phyloP scores from a whole-genome alignment of 23 tunicate genomes.

The Botrylloides violaceus region DNA sequence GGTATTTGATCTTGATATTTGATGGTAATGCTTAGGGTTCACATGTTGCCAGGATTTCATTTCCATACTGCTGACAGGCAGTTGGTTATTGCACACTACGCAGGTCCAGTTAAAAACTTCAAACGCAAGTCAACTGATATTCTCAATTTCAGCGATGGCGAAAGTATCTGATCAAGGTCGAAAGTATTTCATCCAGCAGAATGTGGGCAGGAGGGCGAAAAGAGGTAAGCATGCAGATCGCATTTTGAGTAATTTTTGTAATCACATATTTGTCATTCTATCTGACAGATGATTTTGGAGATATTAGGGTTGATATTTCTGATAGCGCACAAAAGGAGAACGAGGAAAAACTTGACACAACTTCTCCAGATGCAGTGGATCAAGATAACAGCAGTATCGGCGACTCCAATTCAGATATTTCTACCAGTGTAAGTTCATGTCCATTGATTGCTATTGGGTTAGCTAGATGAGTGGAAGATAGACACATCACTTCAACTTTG shows the following conservation, averaged over 20 bases:
- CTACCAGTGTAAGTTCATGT: constrained; percentile 1
- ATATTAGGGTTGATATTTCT: not conserved
- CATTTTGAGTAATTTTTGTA: not conserved
- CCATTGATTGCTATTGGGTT: no score
- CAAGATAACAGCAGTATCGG: not conserved
- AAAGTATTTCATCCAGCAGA: constrained; percentile 55
- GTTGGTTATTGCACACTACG: no score
- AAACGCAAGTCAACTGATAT: no score
- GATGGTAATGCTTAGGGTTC: no score
- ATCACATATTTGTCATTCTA: no score
- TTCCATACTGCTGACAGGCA: no score
- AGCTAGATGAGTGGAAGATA: no score
- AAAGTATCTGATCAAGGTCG: constrained; percentile 62
- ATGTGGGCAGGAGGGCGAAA: constrained; percentile 4
- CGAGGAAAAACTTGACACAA: no score
- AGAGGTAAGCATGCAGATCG: not conserved
- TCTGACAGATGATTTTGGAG: not conserved
- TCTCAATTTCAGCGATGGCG: constrained; percentile 51
- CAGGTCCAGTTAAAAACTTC: no score
- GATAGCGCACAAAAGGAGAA: not conserved
- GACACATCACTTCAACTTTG: no score
- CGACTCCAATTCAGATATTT: not conserved
- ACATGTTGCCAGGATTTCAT: no score
- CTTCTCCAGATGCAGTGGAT: not conserved
- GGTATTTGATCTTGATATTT: constrained; percentile 27